Percentiles rank a stretch among this genome's conserved stretches.
Conservation (phyloP, 2,797 vertebrate genomes). For the Enteromius unitaeniatus region DNA sequence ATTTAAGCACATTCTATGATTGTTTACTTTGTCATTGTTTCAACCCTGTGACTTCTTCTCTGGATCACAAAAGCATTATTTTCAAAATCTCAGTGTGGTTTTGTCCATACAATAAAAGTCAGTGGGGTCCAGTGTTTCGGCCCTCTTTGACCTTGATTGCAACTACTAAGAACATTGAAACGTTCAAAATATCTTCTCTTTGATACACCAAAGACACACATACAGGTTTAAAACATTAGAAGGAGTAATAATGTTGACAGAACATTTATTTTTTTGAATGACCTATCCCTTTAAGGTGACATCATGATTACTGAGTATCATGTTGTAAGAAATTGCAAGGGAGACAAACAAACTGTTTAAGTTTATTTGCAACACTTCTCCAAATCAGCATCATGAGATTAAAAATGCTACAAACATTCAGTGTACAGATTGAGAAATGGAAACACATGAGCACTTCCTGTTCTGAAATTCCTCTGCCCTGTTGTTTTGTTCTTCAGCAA, state of each 20-base stretch:
- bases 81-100: background rate
- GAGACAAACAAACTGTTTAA: conserved; percentile 45
- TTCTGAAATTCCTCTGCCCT: background rate
- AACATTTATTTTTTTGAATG: background rate
- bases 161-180: background rate
- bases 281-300: background rate
- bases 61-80: background rate
- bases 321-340: background rate
- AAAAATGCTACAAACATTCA: conserved; percentile 50
- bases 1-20: background rate
- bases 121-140: background rate
- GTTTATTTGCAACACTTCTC: conserved; percentile 56
- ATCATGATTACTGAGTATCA: background rate
- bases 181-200: background rate
- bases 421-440: conserved; percentile 13
- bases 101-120: background rate
- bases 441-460: background rate
- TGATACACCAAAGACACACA: background rate
- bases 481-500: background rate
- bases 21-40: background rate
- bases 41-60: background rate
- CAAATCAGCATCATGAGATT: conserved; percentile 29
- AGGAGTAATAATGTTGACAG: too few relatives aligned
- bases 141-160: background rate
- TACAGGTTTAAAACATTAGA: background rate